phyloP scores from a whole-genome alignment of 1,140 invertebrate species.

The Ceratina calcarata region DNA sequence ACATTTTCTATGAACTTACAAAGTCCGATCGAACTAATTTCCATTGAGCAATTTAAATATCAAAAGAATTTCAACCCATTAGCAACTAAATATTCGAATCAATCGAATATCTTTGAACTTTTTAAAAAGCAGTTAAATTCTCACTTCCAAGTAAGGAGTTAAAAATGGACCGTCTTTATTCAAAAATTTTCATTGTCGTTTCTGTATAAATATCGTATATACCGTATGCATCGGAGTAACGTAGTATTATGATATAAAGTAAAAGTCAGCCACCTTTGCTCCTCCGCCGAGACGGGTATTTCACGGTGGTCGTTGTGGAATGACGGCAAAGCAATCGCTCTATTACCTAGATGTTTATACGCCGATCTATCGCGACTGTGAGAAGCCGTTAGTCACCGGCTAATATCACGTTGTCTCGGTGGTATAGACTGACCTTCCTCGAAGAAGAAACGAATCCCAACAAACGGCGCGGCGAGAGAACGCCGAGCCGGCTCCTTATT shows the following conservation, averaged over 20 bases:
- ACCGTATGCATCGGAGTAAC: too few relatives aligned
- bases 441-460: constrained; percentile 46
- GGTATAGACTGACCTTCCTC: neutral
- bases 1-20: neutral
- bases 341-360: constrained; percentile 36
- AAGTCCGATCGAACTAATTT: neutral
- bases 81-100: neutral
- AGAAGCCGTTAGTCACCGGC: constrained; percentile 37
- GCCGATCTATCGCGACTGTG: constrained; percentile 29
- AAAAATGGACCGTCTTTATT: too few relatives aligned
- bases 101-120: neutral
- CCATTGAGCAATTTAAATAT: neutral
- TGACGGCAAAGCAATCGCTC: constrained; percentile 37
- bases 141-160: too few relatives aligned
- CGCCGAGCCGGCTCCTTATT: constrained; percentile 53
- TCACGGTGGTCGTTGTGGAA: constrained; percentile 17
- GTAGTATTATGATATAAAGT: constrained; percentile 10
- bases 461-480: constrained; percentile 21
- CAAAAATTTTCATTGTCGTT: too few relatives aligned
- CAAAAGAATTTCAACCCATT: neutral
- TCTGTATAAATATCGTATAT: too few relatives aligned
- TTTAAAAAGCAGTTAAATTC: neutral
- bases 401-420: constrained; percentile 33
- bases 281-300: too few relatives aligned
- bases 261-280: neutral